phyloP scores from a whole-genome alignment of 1,140 invertebrate species.

The Drosophila malerkotliana region DNA sequence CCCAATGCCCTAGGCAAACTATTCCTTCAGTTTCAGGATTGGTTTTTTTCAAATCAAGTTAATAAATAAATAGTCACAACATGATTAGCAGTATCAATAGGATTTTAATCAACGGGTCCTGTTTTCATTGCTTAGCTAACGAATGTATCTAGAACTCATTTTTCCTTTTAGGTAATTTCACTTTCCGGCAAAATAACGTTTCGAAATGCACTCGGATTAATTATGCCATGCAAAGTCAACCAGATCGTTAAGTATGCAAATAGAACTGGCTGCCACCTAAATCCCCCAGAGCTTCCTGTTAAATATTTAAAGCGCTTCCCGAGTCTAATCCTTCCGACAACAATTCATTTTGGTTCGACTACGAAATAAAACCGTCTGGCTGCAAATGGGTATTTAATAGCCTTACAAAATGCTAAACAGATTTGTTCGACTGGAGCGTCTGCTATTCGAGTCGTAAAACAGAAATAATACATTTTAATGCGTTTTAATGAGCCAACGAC shows the following conservation, averaged over 20 bases:
- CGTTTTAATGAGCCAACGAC: slow-evolving; percentile 42
- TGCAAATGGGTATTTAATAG: slow-evolving; percentile 17
- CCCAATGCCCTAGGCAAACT: no score
- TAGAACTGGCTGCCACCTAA: neutral
- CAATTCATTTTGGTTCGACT: neutral
- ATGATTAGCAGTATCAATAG: no score
- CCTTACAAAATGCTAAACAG: slow-evolving; percentile 17
- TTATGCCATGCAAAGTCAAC: neutral
- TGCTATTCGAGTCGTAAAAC: slow-evolving; percentile 21
- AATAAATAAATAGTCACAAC: no score
- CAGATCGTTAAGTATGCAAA: slow-evolving; percentile 10
- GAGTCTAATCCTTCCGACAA: neutral
- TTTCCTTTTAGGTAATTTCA: neutral
- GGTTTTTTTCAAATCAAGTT: no score
- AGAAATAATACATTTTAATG: slow-evolving; percentile 39
- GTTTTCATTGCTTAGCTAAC: neutral
- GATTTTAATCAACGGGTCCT: neutral
- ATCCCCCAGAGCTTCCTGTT: slow-evolving; percentile 9
- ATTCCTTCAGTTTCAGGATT: no score
- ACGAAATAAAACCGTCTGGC: neutral
- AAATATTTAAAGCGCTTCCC: slow-evolving; percentile 6
- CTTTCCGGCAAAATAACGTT: neutral
- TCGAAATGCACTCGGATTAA: slow-evolving; percentile 21
- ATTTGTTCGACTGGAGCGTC: slow-evolving; percentile 13
- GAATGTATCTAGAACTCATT: no score